Base-by-base conservation (phyloP, 2,888 invertebrate genomes). In the Phalangium opilio region DNA sequence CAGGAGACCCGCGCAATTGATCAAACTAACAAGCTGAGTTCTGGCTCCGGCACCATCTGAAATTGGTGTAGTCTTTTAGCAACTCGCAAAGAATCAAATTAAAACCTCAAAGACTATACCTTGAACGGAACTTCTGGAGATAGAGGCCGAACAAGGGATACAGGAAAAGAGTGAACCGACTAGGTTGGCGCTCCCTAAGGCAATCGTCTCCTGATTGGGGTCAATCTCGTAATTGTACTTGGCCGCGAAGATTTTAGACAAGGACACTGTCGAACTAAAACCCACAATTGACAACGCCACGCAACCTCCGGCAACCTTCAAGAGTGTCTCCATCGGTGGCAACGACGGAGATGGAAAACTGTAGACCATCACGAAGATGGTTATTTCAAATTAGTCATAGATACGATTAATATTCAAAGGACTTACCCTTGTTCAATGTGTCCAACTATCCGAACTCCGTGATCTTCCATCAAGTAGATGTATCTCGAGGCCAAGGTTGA, bases 21-120 rank as follows among this genome's bases (percentile, higher is more conserved):
- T 75, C 17, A 87, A 61, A 0, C 83, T 81, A 2, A 86, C 82
- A 38, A 83, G 56, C 8, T 27, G 84, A 0, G 87, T 85, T 60
- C 77, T 81, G 34, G 84, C 83, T 11, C 91, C 90, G 1, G 84
- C 84, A 56, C 78, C 75, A 58, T 83, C 80, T 27, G 27, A 27
- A 27, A 27, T 27, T 27, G 8, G 8, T 27, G 4, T 27, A 27
- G 27, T 27, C 27, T 27, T n/a, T n/a, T 27, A 27, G 8, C 27
- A 27, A 27, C 4, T 27, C 8, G 27, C 27, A 27, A 27, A 27
- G n/a, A 27, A 4, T 27, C 4, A 7, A 27, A 27, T 27, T 27
- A 27, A n/a, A 27, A 8, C 27, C 27, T 27, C 4, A 7, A 27
- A 27, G 27, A 27, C 5, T n/a, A n/a, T n/a, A 27, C 27, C 27